Evolutionary conservation across 2,797 vertebrate species (phyloP).

Genomic region (Sciurus vulgaris): DNA sequence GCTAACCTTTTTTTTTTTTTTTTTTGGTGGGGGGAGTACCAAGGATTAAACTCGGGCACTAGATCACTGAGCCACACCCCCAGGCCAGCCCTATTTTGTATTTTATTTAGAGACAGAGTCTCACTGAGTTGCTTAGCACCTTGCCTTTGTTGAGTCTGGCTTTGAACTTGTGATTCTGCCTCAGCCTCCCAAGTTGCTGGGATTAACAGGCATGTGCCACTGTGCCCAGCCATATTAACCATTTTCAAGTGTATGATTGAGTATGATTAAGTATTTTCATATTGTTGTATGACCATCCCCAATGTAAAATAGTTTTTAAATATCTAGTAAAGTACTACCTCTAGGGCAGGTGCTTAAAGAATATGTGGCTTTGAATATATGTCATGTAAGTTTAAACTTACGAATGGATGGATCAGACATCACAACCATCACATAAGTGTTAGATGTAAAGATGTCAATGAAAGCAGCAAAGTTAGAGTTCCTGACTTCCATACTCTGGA

Average conservation of each 20-base stretch:
- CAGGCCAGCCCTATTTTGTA: too few relatives aligned
- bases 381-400: constrained; percentile 89
- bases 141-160: too few relatives aligned
- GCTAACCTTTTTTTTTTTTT: constrained; percentile 59
- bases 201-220: too few relatives aligned
- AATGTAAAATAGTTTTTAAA: constrained; percentile 63
- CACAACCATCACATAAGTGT: constrained; percentile 99
- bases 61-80: too few relatives aligned
- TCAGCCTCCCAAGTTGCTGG: too few relatives aligned
- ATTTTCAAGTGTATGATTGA: constrained; percentile 62
- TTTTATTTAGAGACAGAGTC: too few relatives aligned
- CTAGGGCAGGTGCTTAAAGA: constrained; percentile 57
- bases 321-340: constrained; percentile 63
- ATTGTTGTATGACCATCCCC: not conserved
- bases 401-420: constrained; percentile 99
- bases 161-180: too few relatives aligned
- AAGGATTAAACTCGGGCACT: too few relatives aligned
- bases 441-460: constrained; percentile 99
- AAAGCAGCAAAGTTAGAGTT: constrained; percentile 99
- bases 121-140: too few relatives aligned
- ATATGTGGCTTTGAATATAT: constrained; percentile 49
- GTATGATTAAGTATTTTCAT: constrained; percentile 54
- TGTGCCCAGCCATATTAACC: not conserved
- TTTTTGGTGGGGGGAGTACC: not conserved
- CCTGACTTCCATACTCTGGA: constrained; percentile 99